phyloP scores from a whole-genome alignment of 2,888 invertebrate species.

The Andrena bucephala region DNA sequence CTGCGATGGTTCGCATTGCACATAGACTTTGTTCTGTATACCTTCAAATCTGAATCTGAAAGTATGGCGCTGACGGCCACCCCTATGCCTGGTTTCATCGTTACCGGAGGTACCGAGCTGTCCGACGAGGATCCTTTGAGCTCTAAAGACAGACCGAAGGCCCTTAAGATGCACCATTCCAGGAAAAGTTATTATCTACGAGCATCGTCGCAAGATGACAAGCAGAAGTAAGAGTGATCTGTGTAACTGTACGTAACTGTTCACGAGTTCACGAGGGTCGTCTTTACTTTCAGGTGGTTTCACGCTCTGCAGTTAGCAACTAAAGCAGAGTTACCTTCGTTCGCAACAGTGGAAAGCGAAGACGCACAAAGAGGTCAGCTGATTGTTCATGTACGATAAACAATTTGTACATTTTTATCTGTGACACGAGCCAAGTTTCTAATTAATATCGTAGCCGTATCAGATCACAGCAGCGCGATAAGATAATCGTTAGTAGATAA shows the following conservation, averaged over 20 bases:
- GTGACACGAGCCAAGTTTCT: slow-evolving; percentile 79
- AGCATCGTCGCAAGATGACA: slow-evolving; percentile 85
- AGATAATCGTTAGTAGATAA: slow-evolving; percentile 79
- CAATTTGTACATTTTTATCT: slow-evolving; percentile 72
- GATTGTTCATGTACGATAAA: slow-evolving; percentile 68
- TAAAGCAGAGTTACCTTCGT: slow-evolving; percentile 85
- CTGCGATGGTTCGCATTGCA: slow-evolving; percentile 87
- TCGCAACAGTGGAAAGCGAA: slow-evolving; percentile 60
- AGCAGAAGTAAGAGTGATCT: slow-evolving; percentile 82
- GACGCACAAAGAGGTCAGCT: slow-evolving; percentile 77
- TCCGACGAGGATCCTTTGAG: slow-evolving; percentile 81
- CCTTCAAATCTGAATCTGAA: slow-evolving; percentile 85
- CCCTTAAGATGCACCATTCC: slow-evolving; percentile 85
- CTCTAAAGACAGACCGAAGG: slow-evolving; percentile 83
- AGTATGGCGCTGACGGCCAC: slow-evolving; percentile 86
- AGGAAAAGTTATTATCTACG: slow-evolving; percentile 86
- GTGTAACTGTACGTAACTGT: background rate
- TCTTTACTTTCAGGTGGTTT: slow-evolving; percentile 84
- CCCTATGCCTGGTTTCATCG: slow-evolving; percentile 87
- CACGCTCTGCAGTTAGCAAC: slow-evolving; percentile 85
- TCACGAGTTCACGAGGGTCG: background rate
- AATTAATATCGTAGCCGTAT: slow-evolving; percentile 64
- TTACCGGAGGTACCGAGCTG: slow-evolving; percentile 82
- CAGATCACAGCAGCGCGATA: slow-evolving; percentile 63
- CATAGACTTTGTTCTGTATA: slow-evolving; percentile 87